Evolutionary conservation across 2,888 invertebrate genomes (phyloP).

Genomic region (Noctua comes): DNA sequence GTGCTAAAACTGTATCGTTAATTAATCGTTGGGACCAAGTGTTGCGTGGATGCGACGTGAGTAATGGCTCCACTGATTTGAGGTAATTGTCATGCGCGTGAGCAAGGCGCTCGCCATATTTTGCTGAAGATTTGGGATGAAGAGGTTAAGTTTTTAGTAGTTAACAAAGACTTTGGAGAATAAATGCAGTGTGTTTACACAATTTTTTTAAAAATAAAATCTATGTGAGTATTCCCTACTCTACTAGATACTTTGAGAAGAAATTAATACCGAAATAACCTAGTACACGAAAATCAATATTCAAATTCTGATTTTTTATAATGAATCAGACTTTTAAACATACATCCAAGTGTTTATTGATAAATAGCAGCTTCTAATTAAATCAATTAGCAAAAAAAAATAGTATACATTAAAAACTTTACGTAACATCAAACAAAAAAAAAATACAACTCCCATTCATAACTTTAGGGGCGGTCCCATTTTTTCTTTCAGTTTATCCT

Average conservation of each 20-base stretch:
- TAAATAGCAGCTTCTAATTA: neutral
- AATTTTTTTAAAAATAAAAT: no score
- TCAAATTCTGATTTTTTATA: neutral
- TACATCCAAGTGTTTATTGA: neutral
- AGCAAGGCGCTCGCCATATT: constrained; percentile 67
- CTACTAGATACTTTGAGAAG: neutral
- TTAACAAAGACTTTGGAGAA: neutral
- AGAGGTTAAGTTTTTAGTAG: neutral
- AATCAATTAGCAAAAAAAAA: constrained; percentile 1
- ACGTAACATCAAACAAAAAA: neutral
- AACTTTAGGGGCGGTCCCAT: constrained; percentile 33
- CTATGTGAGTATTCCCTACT: neutral
- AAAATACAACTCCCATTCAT: neutral
- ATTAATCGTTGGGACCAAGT: constrained; percentile 83
- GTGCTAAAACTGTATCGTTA: constrained; percentile 82
- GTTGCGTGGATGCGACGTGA: constrained; percentile 84
- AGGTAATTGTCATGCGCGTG: constrained; percentile 85
- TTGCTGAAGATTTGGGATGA: constrained; percentile 31
- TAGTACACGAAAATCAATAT: no score
- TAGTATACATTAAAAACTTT: neutral
- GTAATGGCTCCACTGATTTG: constrained; percentile 83
- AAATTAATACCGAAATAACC: no score
- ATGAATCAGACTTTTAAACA: neutral
- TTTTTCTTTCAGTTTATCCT: constrained; percentile 34
- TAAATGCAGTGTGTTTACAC: no score